Percentiles rank a stretch among this genome's conserved stretches.
Conservation (phyloP, 2,888 invertebrate genomes). For the Mylabris sibirica region DNA sequence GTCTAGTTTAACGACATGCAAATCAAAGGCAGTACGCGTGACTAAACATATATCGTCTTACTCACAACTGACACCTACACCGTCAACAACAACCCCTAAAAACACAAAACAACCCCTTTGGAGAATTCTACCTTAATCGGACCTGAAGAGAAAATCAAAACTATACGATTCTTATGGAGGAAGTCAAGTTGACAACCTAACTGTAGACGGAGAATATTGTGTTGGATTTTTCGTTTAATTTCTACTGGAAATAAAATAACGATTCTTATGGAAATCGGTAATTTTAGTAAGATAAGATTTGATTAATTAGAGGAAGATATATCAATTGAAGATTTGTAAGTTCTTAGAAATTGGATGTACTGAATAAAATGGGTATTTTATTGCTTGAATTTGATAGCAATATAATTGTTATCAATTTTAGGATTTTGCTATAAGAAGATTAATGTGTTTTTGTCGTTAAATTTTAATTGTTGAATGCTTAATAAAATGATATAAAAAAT, state of each 20-base stretch:
- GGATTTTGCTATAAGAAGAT: slow-evolving; percentile 20
- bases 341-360: slow-evolving; percentile 28
- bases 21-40: slow-evolving; percentile 59
- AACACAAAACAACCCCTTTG: not conserved
- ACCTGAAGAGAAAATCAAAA: not conserved
- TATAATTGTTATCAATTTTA: slow-evolving; percentile 36
- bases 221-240: too few species aligned
- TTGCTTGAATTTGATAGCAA: slow-evolving; percentile 38
- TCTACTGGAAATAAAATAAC: slow-evolving; percentile 18
- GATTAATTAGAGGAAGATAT: slow-evolving; percentile 39
- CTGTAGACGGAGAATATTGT: not conserved
- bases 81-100: slow-evolving; percentile 17
- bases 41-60: slow-evolving; percentile 60
- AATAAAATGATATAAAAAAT: not conserved
- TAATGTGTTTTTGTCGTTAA: slow-evolving; percentile 22
- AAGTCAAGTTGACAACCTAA: not conserved
- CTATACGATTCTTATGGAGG: not conserved
- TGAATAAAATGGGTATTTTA: slow-evolving; percentile 28
- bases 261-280: slow-evolving; percentile 27
- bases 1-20: slow-evolving; percentile 60
- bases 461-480: not conserved
- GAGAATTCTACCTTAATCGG: not conserved
- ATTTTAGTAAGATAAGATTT: slow-evolving; percentile 37
- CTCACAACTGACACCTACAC: slow-evolving; percentile 41
- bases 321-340: slow-evolving; percentile 37